Evolutionary conservation across 2,888 invertebrate species (phyloP), one percentile per base, ranked within the genome.

Genomic region (Iphiclides podalirius): DNA sequence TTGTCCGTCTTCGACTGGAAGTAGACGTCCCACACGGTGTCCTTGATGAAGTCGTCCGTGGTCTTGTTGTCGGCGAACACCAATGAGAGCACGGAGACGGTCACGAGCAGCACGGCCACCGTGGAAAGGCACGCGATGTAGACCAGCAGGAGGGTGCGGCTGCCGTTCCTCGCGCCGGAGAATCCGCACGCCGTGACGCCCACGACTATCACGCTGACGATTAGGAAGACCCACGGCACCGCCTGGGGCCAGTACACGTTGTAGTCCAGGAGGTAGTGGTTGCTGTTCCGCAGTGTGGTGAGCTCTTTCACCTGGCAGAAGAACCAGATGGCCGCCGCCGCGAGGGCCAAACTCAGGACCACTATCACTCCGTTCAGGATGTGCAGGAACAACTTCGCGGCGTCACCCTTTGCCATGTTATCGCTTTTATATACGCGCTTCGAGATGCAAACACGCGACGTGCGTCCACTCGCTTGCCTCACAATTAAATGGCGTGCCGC

Each of bases 211-310:
- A 83, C 49, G 1, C 77, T 76, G 15, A 73, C 71, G 1, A 84
- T 52, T 20, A 86, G 70, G 51, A 86, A 88, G 51, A 87, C 63
- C 87, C 87, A 88, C 0, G 87, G 87, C 0, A 85, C 68, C 0
- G 79, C 83, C 57, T 88, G 87, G 0, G 86, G 83, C 86, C 85
- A 88, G 52, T 85, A 84, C 50, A 88, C 72, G 11, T 70, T 76
- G 70, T 83, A 88, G 56, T 88, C 86, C 53, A 87, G 63, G 0
- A 82, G 55, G 23, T 87, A 87, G 45, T 87, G 87, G 63, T 82
- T 83, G 31, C 68, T 60, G 53, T 85, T 83, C 4, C 85, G 60
- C 9, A 85, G 54, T 3, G 65, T 71, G 0, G 80, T 81, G 49
- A 85, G 67, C 36, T 63, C 60, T 55, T 75, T 63, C 4, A 85